These are phyloP conservation scores for Strigops habroptila DNA, from an alignment of 2,113 vertebrate species.

Conservation along the genomic window DNA sequence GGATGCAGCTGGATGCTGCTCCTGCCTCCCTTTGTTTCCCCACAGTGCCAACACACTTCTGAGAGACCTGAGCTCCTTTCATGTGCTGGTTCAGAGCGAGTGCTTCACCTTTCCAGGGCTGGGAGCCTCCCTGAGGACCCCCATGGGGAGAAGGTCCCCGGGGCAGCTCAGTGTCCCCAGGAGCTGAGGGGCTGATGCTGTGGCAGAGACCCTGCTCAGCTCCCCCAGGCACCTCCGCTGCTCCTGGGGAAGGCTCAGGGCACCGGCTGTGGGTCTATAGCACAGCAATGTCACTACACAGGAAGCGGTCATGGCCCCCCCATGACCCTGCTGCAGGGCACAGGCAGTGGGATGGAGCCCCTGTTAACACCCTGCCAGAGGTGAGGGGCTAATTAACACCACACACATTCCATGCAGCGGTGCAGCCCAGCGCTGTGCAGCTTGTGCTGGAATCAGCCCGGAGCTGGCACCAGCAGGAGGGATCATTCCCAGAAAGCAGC, in stretches of 20 bases:
- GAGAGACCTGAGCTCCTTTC: not conserved
- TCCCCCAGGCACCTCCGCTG: not conserved
- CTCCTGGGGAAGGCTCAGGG: not conserved
- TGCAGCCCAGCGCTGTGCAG: not conserved
- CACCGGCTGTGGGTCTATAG: not conserved
- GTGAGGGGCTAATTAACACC: not conserved
- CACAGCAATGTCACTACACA: not conserved
- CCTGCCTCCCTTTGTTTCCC: not conserved
- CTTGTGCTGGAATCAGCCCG: not conserved
- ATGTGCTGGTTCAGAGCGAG: fast-evolving
- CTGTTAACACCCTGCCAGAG: not conserved
- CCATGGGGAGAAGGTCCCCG: fast-evolving
- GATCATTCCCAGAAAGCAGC: not conserved
- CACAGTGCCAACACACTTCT: fast-evolving
- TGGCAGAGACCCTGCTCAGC: not conserved
- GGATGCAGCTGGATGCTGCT: not conserved
- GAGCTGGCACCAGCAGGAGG: not conserved
- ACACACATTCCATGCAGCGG: not conserved
- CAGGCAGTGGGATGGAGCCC: not conserved
- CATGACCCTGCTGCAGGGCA: not conserved
- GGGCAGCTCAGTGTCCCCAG: not conserved
- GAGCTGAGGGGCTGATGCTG: not conserved
- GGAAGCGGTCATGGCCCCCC: not conserved
- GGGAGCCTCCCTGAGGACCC: not conserved
- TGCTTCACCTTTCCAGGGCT: too few species aligned